These are phyloP conservation scores for Drosophila takahashii DNA, from an alignment of 1,140 invertebrate species.

Conservation along the genomic window DNA sequence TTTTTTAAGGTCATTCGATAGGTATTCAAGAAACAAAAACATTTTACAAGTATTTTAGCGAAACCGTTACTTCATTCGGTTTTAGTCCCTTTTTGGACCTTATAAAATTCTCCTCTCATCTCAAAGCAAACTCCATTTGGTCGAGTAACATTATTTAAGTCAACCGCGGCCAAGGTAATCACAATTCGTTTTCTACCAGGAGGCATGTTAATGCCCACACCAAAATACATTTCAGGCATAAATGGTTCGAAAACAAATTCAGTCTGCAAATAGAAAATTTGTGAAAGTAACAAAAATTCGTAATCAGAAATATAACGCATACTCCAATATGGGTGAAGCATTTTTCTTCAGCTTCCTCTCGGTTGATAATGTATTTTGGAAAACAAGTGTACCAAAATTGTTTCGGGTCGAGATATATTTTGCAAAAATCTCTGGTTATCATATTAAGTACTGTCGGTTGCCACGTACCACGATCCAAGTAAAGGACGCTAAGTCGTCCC, in stretches of 20 bases:
- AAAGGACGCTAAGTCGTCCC: background rate
- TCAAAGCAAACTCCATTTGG: slow-evolving; percentile 4
- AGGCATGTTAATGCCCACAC: background rate
- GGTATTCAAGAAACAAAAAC: no score
- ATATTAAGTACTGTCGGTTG: slow-evolving; percentile 11
- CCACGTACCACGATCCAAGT: slow-evolving; percentile 11
- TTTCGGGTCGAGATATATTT: background rate
- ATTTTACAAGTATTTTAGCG: no score
- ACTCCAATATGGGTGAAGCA: background rate
- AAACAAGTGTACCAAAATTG: background rate
- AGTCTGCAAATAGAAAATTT: background rate
- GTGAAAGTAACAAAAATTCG: background rate
- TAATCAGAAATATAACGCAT: background rate
- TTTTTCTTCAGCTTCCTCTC: background rate
- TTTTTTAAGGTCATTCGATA: no score
- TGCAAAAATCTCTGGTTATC: background rate
- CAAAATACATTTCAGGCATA: background rate
- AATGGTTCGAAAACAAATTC: background rate
- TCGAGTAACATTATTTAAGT: background rate
- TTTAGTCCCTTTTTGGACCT: background rate
- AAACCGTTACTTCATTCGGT: no score
- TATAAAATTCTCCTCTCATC: background rate
- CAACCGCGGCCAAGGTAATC: background rate
- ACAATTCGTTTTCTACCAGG: background rate
- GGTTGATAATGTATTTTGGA: background rate